Conservation (phyloP, 2,888 invertebrate species). For the Masnerella sp. region DNA sequence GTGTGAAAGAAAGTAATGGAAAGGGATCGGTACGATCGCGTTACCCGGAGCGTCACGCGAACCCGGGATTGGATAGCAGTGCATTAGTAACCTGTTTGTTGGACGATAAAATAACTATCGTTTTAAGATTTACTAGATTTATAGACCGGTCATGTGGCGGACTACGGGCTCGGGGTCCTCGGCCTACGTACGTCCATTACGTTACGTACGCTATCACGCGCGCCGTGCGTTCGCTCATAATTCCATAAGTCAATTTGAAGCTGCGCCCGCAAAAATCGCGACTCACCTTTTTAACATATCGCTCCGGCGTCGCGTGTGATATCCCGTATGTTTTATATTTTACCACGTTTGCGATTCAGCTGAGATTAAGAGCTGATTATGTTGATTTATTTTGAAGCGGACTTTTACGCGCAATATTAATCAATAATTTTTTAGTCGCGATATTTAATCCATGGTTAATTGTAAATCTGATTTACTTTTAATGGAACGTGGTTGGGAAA, state of each 20-base stretch:
- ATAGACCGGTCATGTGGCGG: conserved; percentile 66
- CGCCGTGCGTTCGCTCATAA: conserved; percentile 51
- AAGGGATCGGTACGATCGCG: conserved; percentile 48
- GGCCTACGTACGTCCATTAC: conserved; percentile 51
- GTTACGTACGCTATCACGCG: conserved; percentile 42
- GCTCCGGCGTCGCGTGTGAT: conserved; percentile 33
- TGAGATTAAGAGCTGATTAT: conserved; percentile 5
- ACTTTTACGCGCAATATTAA: too few relatives aligned
- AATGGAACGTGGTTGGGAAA: too few relatives aligned
- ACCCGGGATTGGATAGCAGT: conserved; percentile 65
- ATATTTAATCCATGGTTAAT: too few relatives aligned
- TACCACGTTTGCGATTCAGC: conserved; percentile 5
- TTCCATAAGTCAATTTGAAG: conserved; percentile 56
- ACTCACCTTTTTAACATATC: conserved; percentile 39
- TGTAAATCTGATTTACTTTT: too few relatives aligned
- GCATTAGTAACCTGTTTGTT: conserved; percentile 73
- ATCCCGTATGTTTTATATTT: conserved; percentile 23
- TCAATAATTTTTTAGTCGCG: too few relatives aligned
- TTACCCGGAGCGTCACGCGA: conserved; percentile 67
- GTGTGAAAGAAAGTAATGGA: conserved; percentile 47
- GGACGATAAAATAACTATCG: conserved; percentile 71
- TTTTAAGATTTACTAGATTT: conserved; percentile 72
- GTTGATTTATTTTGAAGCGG: conserved; percentile 4
- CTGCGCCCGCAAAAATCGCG: conserved; percentile 19
- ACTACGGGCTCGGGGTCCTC: conserved; percentile 49